Conservation (phyloP, 2,888 invertebrate species). For the Sycophila texana region DNA sequence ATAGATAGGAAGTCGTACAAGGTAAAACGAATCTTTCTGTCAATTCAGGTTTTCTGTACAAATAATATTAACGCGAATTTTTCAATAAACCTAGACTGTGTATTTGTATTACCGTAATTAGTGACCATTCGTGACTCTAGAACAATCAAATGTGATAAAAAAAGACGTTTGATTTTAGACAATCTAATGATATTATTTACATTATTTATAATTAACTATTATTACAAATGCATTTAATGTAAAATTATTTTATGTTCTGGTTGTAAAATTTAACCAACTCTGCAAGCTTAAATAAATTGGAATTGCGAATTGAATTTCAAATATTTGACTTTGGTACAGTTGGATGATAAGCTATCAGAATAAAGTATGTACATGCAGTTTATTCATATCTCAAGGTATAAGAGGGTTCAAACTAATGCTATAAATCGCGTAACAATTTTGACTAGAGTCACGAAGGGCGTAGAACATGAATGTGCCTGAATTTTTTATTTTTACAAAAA, state of each 20-base stretch:
- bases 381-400: slow-evolving; percentile 18
- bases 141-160: neutral
- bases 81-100: neutral
- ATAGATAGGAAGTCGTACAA: slow-evolving; percentile 18
- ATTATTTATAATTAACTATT: slow-evolving; percentile 1
- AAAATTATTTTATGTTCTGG: neutral
- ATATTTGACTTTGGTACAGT: slow-evolving; percentile 53
- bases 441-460: slow-evolving; percentile 51
- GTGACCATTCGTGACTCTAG: slow-evolving; percentile 49
- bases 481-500: slow-evolving; percentile 32
- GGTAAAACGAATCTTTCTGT: slow-evolving; percentile 34
- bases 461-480: slow-evolving; percentile 43
- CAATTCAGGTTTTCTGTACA: slow-evolving; percentile 32
- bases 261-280: neutral
- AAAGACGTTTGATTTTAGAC: too few species aligned
- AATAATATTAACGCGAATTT: slow-evolving; percentile 1
- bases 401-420: slow-evolving; percentile 33
- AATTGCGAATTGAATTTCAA: slow-evolving; percentile 1
- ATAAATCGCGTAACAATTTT: slow-evolving; percentile 27
- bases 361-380: slow-evolving; percentile 39
- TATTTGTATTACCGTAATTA: neutral
- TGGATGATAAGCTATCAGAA: slow-evolving; percentile 28
- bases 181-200: neutral
- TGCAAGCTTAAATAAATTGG: too few species aligned
- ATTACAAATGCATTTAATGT: neutral